Base-by-base conservation (phyloP, 2,888 invertebrate genomes). In the Steromphala cineraria region DNA sequence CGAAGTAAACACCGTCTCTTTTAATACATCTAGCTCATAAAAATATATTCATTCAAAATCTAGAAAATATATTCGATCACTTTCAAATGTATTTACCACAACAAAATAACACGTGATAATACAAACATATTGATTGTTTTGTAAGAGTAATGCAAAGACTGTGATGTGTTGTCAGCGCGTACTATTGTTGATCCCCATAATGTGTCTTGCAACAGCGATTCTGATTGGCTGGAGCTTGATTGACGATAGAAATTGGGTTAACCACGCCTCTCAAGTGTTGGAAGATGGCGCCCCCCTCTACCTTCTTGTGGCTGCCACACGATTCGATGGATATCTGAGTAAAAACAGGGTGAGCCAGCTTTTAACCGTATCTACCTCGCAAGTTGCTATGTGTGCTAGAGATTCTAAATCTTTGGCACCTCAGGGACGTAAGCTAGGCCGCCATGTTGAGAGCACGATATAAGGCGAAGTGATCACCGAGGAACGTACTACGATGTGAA, bases 191-290 rank as follows among this genome's bases (percentile, higher is more conserved):
- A 28, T 71, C 28, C 17, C 71, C 71, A 71, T 40, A 71, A 31
- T 71, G 71, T 71, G 19, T 40, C 36, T 55, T 76, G 36, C 24
- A 76, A 78, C 82, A 81, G 53, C 74, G 28, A n/a, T 62, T 86
- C 67, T 85, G 84, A 87, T 87, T 87, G 87, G 87, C 79, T 81
- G 53, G 82, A 36, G 24, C 13, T 52, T 87, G 86, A 87, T 84
- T 87, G 87, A 82, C 87, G 83, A 76, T 80, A 77, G 79, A 83
- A 86, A 85, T 80, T 85, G 80, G 86, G 86, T 86, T 87, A 85
- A 82, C 83, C 86, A 53, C 86, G 81, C 87, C 86, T 81, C 67
- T 71, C 78, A 80, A 79, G 82, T 85, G 84, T 83, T 81, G 81
- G 78, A 86, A 86, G 87, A 87, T 87, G 87, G 87, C 87, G 87